phyloP scores from a whole-genome alignment of 2,113 vertebrate species.

The Aythya baeri region DNA sequence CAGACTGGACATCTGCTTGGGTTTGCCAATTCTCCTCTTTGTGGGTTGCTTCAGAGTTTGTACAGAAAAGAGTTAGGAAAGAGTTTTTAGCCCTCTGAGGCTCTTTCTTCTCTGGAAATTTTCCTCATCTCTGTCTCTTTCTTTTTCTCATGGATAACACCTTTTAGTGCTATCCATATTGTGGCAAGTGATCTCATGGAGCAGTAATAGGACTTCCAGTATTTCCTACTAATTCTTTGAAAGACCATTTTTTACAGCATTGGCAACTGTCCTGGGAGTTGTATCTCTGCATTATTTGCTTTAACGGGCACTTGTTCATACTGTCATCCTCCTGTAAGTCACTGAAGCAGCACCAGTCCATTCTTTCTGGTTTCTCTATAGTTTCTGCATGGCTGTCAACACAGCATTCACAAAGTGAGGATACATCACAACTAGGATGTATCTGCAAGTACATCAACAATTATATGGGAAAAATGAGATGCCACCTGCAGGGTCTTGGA shows the following conservation, averaged over 20 bases:
- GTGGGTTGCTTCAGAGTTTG: neutral
- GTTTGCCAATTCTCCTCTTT: neutral
- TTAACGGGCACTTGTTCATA: neutral
- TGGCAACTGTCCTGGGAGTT: neutral
- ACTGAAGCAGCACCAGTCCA: neutral
- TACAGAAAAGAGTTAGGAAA: neutral
- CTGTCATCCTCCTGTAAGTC: neutral
- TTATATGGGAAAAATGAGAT: neutral
- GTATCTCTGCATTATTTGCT: neutral
- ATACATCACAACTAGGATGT: neutral
- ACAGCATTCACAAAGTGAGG: neutral
- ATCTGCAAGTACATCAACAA: neutral
- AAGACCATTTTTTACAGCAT: neutral
- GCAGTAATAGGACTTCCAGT: neutral
- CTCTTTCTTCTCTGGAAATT: neutral
- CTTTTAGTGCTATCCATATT: neutral
- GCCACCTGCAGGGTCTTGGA: neutral
- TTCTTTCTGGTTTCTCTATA: neutral
- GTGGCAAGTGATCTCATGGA: neutral
- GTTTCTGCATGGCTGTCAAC: neutral
- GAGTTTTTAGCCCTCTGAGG: neutral
- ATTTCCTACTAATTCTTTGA: neutral
- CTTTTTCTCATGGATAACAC: neutral
- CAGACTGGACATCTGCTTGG: fast-evolving
- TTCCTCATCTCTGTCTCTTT: neutral